A percentile compares a stretch with the other conserved stretches of the same genome.
phyloP scores from a whole-genome alignment of 2,113 vertebrate genomes.

The Bubo bubo region DNA sequence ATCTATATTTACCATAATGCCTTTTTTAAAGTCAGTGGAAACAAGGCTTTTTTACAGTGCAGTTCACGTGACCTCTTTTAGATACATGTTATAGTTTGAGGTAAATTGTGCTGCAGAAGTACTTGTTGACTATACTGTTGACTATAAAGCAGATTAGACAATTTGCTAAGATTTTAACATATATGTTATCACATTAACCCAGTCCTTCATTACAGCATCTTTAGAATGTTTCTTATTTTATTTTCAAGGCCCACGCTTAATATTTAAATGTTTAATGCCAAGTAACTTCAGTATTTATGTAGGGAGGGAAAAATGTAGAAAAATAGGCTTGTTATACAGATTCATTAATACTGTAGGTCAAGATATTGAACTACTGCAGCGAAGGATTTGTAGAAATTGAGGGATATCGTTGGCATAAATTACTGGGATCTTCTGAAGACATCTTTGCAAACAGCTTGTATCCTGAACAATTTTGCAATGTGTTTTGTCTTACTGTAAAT shows the following conservation, averaged over 20 bases:
- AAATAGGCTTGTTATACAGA: background rate
- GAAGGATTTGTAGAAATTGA: background rate
- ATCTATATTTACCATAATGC: background rate
- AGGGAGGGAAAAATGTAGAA: background rate
- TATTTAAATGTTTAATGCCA: background rate
- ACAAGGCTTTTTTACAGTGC: background rate
- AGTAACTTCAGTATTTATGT: background rate
- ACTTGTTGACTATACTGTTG: background rate
- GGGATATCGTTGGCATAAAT: background rate
- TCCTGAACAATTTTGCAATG: background rate
- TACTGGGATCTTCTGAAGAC: background rate
- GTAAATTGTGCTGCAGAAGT: background rate
- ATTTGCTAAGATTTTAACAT: background rate
- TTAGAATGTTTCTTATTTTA: background rate
- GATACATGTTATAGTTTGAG: background rate
- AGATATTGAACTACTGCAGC: background rate
- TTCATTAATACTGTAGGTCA: conserved; percentile 8
- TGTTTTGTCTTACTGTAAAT: background rate
- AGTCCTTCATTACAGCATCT: background rate
- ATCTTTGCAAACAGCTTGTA: background rate
- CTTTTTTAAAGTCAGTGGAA: background rate
- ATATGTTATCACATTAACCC: background rate
- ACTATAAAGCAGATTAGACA: background rate
- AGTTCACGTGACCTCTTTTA: background rate
- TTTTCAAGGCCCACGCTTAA: background rate